These are phyloP conservation scores for Timandra comae DNA, from an alignment of 2,888 invertebrate genomes.

Conservation along the genomic window DNA sequence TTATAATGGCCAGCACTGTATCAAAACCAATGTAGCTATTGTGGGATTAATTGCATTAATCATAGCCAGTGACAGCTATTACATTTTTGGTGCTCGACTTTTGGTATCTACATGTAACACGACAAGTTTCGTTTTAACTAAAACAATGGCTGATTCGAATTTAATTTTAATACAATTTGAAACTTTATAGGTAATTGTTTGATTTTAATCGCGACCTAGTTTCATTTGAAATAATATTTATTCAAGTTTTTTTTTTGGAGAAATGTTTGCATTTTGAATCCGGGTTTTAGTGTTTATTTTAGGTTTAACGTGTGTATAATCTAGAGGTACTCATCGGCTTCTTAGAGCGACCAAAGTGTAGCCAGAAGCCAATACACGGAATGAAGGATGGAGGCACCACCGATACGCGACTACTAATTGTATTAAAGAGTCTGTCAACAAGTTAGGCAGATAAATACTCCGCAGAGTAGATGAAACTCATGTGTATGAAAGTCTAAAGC, in stretches of 20 bases:
- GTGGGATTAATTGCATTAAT: constrained; percentile 76
- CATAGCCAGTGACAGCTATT: constrained; percentile 72
- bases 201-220: constrained; percentile 8
- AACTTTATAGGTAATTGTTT: constrained; percentile 29
- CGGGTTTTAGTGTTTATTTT: background rate
- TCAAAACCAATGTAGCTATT: constrained; percentile 51
- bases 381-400: too few species aligned
- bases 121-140: constrained; percentile 49
- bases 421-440: too few species aligned
- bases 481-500: too few species aligned
- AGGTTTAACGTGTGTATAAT: too few species aligned
- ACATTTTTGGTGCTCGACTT: constrained; percentile 76
- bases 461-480: too few species aligned
- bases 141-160: constrained; percentile 50
- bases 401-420: too few species aligned
- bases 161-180: constrained; percentile 40
- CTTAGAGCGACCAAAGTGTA: too few species aligned
- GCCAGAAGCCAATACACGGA: too few species aligned
- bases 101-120: constrained; percentile 44
- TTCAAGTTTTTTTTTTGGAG: background rate
- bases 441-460: too few species aligned
- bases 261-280: background rate
- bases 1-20: constrained; percentile 38
- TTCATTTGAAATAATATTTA: background rate
- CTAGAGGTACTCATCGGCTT: too few species aligned